Percentiles rank a stretch among this genome's conserved stretches.
Evolutionary conservation across 2,113 vertebrate genomes (phyloP).

Genomic region (Pollachius pollachius): DNA sequence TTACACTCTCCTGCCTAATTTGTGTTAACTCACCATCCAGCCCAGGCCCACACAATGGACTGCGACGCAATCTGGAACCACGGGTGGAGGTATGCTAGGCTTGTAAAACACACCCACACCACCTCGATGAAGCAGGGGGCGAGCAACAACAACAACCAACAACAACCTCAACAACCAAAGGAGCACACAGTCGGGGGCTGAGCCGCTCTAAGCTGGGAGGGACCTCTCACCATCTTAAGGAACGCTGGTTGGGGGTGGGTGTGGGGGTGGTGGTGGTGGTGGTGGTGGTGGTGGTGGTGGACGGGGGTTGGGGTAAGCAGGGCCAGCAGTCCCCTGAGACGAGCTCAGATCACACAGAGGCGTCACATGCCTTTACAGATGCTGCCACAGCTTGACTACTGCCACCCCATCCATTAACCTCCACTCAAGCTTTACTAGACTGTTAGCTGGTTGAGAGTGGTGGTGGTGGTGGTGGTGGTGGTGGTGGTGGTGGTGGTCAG

Average conservation of each 20-base stretch:
- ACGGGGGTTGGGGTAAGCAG: constrained; percentile 25
- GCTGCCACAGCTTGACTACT: constrained; percentile 37
- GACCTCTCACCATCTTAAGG: constrained; percentile 12
- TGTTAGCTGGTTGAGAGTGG: constrained; percentile 30
- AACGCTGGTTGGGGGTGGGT: background rate
- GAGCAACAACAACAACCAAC: constrained; percentile 17
- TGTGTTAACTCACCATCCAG: constrained; percentile 30
- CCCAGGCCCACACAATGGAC: constrained; percentile 29
- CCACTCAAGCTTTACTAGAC: constrained; percentile 49
- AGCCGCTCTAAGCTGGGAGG: constrained; percentile 3
- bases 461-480: too few species aligned
- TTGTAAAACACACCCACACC: constrained; percentile 36
- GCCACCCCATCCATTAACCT: constrained; percentile 22
- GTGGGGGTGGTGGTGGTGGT: too few species aligned
- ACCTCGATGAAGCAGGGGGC: constrained; percentile 30
- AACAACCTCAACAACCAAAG: background rate
- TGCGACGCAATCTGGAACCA: constrained; percentile 62
- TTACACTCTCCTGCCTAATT: constrained; percentile 9
- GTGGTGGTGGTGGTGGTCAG: too few species aligned
- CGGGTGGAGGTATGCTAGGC: constrained; percentile 60
- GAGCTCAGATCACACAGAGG: constrained; percentile 36
- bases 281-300: too few species aligned
- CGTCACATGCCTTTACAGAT: constrained; percentile 4
- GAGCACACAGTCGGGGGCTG: constrained; percentile 4
- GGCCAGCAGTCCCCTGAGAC: constrained; percentile 53